Percentiles rank a stretch among this genome's conserved stretches.
These are phyloP conservation scores for Drosophila nr. perissopoda DNA, from an alignment of 2,888 invertebrate species.

Conservation along the genomic window DNA sequence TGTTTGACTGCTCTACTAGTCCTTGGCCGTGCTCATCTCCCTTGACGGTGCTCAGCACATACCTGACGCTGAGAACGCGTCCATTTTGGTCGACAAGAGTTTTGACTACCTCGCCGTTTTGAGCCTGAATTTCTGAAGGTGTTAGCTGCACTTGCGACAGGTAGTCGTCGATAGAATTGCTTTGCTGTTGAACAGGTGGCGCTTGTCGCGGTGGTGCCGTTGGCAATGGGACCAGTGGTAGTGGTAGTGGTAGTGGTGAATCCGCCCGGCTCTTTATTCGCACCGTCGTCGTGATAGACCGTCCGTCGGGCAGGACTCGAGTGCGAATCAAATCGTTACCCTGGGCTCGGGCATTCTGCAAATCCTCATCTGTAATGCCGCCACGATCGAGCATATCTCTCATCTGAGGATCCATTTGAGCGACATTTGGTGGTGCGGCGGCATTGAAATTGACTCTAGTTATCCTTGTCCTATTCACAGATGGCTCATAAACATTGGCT, in stretches of 20 bases:
- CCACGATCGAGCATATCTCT: conserved; percentile 50
- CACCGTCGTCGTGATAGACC: conserved; percentile 54
- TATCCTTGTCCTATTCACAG: conserved; percentile 29
- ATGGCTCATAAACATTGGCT: conserved; percentile 53
- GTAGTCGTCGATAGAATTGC: conserved; percentile 58
- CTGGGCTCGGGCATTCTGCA: conserved; percentile 39
- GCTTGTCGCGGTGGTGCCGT: background rate
- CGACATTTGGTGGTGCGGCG: conserved; percentile 11
- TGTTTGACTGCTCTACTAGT: conserved; percentile 17
- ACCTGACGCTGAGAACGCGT: conserved; percentile 67
- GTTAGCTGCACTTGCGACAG: conserved; percentile 63
- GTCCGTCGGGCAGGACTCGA: conserved; percentile 64
- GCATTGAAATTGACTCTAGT: conserved; percentile 34
- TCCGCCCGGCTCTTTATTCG: conserved; percentile 30
- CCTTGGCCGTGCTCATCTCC: conserved; percentile 14
- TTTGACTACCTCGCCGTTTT: conserved; percentile 64
- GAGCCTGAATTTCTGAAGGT: conserved; percentile 55
- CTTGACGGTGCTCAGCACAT: conserved; percentile 65
- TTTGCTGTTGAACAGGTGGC: background rate
- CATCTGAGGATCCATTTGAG: conserved; percentile 49
- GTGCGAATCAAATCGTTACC: conserved; percentile 49
- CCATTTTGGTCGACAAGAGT: conserved; percentile 74
- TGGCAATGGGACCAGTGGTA: background rate
- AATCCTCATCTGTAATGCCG: conserved; percentile 67
- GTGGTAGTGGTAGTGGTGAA: background rate